These are phyloP conservation scores for Ctena decussata DNA, from an alignment of 2,888 invertebrate genomes.

Conservation along the genomic window DNA sequence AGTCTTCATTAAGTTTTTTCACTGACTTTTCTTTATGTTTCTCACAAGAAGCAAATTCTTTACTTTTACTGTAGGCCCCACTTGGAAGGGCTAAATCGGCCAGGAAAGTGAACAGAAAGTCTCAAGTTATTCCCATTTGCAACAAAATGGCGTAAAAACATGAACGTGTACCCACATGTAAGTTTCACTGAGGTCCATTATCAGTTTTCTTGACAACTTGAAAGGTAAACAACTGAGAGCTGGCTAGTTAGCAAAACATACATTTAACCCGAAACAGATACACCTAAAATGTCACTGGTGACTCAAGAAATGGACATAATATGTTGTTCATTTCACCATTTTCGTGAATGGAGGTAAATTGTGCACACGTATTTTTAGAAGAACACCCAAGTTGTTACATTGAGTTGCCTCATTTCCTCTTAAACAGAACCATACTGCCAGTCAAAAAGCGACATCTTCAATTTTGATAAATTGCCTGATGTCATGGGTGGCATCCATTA, in stretches of 20 bases:
- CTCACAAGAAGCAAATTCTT: too few relatives aligned
- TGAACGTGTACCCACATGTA: too few relatives aligned
- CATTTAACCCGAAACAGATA: background rate
- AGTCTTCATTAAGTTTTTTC: too few relatives aligned
- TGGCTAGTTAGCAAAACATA: background rate
- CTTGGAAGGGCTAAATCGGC: too few relatives aligned
- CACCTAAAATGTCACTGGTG: background rate
- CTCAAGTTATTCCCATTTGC: too few relatives aligned
- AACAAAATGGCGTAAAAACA: too few relatives aligned
- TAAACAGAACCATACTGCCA: background rate
- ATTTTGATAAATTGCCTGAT: background rate
- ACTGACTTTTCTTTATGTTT: too few relatives aligned
- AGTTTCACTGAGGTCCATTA: background rate
- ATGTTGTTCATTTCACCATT: background rate
- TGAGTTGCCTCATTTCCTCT: background rate
- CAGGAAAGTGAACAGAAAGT: too few relatives aligned
- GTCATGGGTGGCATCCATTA: conserved; percentile 7
- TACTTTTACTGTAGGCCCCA: too few relatives aligned
- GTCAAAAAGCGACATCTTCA: background rate
- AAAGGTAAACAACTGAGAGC: background rate
- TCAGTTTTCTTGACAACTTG: background rate
- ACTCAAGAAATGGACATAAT: background rate
- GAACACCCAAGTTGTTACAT: conserved; percentile 12
- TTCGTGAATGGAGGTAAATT: background rate
- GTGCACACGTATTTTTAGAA: background rate